Base-by-base conservation (phyloP, 2,888 invertebrate species). In the Eristalis intricaria region DNA sequence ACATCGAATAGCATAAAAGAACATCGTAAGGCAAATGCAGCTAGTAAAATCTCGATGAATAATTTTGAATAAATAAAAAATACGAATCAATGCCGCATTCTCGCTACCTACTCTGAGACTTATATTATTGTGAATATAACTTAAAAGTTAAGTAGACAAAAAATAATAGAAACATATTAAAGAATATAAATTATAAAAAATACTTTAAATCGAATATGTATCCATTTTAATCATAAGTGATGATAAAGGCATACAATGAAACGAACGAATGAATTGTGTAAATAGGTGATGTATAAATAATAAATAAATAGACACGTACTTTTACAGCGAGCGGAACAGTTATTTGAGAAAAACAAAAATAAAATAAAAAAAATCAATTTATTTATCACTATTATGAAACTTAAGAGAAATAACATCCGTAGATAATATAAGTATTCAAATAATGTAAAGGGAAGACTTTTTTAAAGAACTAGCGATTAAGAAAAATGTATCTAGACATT, bases 391-490 rank as follows among this genome's bases (percentile, higher is more conserved):
- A 70, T 43, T 60, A 65, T 15, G 38, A 56, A 50, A 8, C 32
- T 65, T 43, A 63, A 61, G 13, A 56, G 63, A 75, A 75, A 43
- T 64, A 68, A 74, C 38, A 83, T 80, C 58, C 73, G 69, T 83
- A 87, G 61, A 83, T 63, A 70, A 66, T 43, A 22, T 68, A 76
- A 79, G 83, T 87, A 87, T 83, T 83, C 78, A 87, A 76, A 87
- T 83, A 84, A 80, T 84, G 80, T 80, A 87, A 84, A 87, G 79
- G 84, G 76, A 87, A 87, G 84, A 87, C 84, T 87, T 84, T 85
- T 79, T 86, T 87, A 78, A 38, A 66, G 19, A 66, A 66, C 22
- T 68, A 15, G 56, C 43, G 10, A 66, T 70, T 70, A 84, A 69
- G 68, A 60, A 74, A 78, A 58, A 40, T 73, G 61, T 77, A 78